Base-by-base conservation (phyloP, 1,140 invertebrate genomes). In the Zeugodacus cucurbitae region DNA sequence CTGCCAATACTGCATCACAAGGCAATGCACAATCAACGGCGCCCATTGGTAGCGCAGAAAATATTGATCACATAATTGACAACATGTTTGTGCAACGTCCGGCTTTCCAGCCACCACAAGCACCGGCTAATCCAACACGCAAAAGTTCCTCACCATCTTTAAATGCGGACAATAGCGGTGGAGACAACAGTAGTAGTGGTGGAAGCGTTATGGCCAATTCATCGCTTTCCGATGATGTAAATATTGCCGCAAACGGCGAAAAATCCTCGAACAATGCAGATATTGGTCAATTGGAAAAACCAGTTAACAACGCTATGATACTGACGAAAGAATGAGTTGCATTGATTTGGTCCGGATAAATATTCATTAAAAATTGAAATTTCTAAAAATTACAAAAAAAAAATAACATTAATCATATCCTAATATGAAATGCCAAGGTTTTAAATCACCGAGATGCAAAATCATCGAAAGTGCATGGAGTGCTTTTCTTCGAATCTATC, bases 31-130 rank as follows among this genome's bases (percentile, higher is more conserved):
- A 82, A 14, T 26, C 41, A 26, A 57, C 59, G 44, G 87, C 87
- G 2, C 88, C 89, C 20, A 54, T 89, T 58, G 89, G 89, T 87
- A 91, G 90, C 44, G 91, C 91, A 1, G 95, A 95, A 85, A 95
- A 95, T 88, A 95, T 95, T 64, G 95, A 95, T 89, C 93, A 95
- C 88, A 95, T 95, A 59, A 94, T 95, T 3, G 95, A 95, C 88
- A 95, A 95, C 88, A 95, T 95, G 95, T 95, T 95, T 89, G 95
- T 95, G 4, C 94, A 94, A 14, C 94, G 94, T 90, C 94, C 94
- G 41, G 93, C 94, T 41, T 91, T 92, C 86, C 93, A 93, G 88
- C 90, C 92, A 37, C 87, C 89, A 8, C 88, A 78, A 37, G 58
- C 41, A 57, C 78, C 85, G 37, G 22, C 88, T 59, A 82, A 82